Percentiles rank a stretch among this genome's conserved stretches.
Conservation (phyloP, 2,888 invertebrate species). For the Proisotoma minuta region DNA sequence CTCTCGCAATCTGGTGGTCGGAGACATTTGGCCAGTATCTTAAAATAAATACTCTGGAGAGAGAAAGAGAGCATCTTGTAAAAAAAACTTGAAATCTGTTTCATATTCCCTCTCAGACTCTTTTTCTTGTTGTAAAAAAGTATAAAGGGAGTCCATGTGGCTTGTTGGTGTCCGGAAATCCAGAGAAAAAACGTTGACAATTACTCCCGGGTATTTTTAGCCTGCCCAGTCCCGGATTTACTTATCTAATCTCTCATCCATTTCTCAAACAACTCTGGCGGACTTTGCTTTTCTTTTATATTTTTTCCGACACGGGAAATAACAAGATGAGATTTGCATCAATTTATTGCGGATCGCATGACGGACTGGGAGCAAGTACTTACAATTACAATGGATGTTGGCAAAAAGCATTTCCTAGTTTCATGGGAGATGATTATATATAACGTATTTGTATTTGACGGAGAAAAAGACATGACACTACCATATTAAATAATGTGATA, state of each 20-base stretch:
- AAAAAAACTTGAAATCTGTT: slow-evolving; percentile 4
- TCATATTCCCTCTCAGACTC: neutral
- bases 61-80: neutral
- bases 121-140: neutral
- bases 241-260: slow-evolving; percentile 1
- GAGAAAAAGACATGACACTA: neutral
- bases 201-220: slow-evolving; percentile 6
- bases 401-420: slow-evolving; percentile 3
- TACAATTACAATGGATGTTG: too few species aligned
- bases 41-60: neutral
- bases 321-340: neutral
- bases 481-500: neutral
- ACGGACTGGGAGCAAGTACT: neutral
- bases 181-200: slow-evolving; percentile 2
- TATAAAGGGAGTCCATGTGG: slow-evolving; percentile 1
- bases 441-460: too few species aligned
- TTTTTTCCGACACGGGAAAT: slow-evolving; percentile 1
- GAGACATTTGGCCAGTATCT: slow-evolving; percentile 2
- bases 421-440: slow-evolving; percentile 3
- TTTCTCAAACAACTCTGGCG: neutral
- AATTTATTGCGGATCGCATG: neutral
- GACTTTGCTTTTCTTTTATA: neutral
- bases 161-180: slow-evolving; percentile 1
- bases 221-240: neutral
- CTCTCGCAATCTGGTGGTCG: neutral